Conservation (phyloP, 2,797 vertebrate genomes). For the Falco cherrug region DNA sequence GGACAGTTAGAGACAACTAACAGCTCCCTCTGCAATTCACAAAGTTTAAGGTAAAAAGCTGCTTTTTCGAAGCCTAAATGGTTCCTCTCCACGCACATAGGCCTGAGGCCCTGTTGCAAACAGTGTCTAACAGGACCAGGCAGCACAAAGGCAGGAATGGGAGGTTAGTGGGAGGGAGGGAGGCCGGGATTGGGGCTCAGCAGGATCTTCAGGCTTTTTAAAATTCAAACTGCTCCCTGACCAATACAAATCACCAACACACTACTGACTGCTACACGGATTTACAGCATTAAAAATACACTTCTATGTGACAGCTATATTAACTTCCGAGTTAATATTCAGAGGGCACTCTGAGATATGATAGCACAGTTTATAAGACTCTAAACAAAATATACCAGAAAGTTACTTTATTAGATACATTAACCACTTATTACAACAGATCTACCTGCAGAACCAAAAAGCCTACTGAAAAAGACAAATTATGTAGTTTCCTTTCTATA, state of each 20-base stretch:
- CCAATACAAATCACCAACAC: conserved; percentile 79
- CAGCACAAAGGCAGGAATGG: conserved; percentile 85
- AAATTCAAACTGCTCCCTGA: conserved; percentile 81
- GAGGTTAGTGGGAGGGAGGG: conserved; percentile 74
- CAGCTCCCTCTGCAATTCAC: conserved; percentile 9
- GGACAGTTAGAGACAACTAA: conserved; percentile 26
- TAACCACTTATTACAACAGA: conserved; percentile 28
- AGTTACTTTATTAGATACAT: conserved; percentile 51
- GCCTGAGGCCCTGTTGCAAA: conserved; percentile 76
- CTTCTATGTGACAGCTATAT: conserved; percentile 75
- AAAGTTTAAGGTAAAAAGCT: conserved; percentile 54
- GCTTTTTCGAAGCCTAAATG: conserved; percentile 52
- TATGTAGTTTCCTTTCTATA: background rate
- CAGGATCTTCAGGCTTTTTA: conserved; percentile 81
- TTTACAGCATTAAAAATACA: conserved; percentile 78
- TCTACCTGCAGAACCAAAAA: conserved; percentile 17
- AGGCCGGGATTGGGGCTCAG: conserved; percentile 77
- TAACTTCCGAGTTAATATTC: conserved; percentile 33
- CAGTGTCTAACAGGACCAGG: conserved; percentile 80
- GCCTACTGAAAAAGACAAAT: conserved; percentile 16
- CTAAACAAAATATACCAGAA: conserved; percentile 48
- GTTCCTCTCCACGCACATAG: conserved; percentile 50
- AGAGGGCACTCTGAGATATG: background rate
- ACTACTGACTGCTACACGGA: conserved; percentile 75
- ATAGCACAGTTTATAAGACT: conserved; percentile 8